These are phyloP conservation scores for Heterodera schachtii DNA, from an alignment of 1,140 invertebrate genomes.

Conservation along the genomic window DNA sequence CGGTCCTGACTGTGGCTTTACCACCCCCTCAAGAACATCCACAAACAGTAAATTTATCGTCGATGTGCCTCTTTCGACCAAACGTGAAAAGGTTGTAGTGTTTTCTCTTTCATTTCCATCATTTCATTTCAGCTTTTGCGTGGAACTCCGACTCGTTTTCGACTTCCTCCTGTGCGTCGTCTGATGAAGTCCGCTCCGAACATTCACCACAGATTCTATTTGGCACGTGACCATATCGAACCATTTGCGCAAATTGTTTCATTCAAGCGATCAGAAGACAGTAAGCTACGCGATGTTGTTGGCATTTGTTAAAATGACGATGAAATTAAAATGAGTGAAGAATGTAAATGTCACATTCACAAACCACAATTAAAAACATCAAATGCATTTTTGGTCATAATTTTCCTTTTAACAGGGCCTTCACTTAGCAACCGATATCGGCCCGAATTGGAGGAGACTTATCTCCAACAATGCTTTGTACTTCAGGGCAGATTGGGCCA, in stretches of 20 bases:
- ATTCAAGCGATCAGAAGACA: constrained; percentile 30
- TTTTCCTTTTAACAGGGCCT: constrained; percentile 16
- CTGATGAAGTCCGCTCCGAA: constrained; percentile 28
- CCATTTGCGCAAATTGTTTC: constrained; percentile 38
- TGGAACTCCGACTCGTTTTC: constrained; percentile 29
- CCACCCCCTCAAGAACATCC: constrained; percentile 23
- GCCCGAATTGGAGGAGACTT: constrained; percentile 28
- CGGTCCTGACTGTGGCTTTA: constrained; percentile 25
- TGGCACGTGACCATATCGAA: constrained; percentile 24
- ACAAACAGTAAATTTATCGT: constrained; percentile 26
- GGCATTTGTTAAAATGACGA: too few relatives aligned
- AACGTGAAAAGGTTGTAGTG: constrained; percentile 31
- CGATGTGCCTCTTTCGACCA: constrained; percentile 31
- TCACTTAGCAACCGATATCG: constrained; percentile 24
- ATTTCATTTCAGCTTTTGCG: constrained; percentile 28
- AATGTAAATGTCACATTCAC: too few relatives aligned
- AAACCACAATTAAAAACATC: too few relatives aligned
- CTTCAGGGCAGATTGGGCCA: constrained; percentile 32
- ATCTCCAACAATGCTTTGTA: constrained; percentile 38
- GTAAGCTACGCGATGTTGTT: not conserved
- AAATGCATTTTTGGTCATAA: not conserved
- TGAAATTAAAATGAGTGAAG: too few relatives aligned
- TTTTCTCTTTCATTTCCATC: not conserved
- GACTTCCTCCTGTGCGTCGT: constrained; percentile 25
- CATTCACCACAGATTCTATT: constrained; percentile 21